Evolutionary conservation across 2,113 vertebrate genomes (phyloP), one percentile per base, ranked within the genome.

Genomic region (Megaceryle torquata): DNA sequence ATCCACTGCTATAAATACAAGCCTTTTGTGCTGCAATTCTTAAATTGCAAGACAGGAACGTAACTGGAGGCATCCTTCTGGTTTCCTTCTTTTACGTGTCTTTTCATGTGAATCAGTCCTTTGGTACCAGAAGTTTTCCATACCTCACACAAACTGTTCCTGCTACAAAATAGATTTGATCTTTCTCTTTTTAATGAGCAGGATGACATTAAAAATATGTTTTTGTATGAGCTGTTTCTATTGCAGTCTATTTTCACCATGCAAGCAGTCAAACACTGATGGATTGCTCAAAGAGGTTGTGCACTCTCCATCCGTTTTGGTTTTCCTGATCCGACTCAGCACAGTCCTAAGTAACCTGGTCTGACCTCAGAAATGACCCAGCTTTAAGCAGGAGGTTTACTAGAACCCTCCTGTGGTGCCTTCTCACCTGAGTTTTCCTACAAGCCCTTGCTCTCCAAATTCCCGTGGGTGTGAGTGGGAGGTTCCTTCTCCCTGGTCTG

Each of bases 111-210:
- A 93, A 60, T 75, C 74, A 63, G 76, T n/a, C 35, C 70, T 56
- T 61, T 20, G 25, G 43, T 64, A 79, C 57, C 86, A 86, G 72
- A 92, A 86, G 54, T 82, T 87, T 87, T 89, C 86, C 17, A 1
- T 92, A 78, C 78, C 70, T 89, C 83, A 50, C 43, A 46, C 41
- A 69, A 65, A 79, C 79, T 65, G 68, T 83, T 91, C 65, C 46
- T 63, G 39, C 72, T 91, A 78, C 64, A 95, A 88, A 93, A 92
- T 15, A 83, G 80, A 88, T 76, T 54, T 87, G 72, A 83, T 88
- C 72, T 91, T 89, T 96, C 90, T 60, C 64, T 89, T 91, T 92
- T 78, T 91, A 92, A 93, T 69, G 82, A 90, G 88, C 71, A 29
- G 37, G 56, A 68, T 91, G 83, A 78, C 93, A 84, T 92, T 84